Base-by-base conservation (phyloP, 2,888 invertebrate genomes). In the Coenonympha arcania region DNA sequence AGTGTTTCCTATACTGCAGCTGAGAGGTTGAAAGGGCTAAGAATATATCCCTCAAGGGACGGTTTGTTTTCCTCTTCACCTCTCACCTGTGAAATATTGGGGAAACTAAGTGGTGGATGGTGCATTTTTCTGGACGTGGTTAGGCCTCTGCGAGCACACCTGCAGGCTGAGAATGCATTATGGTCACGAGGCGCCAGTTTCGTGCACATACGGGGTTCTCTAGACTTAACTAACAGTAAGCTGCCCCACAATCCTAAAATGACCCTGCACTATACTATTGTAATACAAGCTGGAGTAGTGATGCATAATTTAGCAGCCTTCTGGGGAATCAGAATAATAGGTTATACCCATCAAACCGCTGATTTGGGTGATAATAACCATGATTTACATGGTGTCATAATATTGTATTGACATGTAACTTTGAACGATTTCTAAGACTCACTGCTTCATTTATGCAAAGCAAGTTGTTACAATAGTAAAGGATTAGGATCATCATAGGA, bases 151-250 rank as follows among this genome's bases (percentile, higher is more conserved):
- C 60, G 76, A 78, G 80, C 66, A 71, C 73, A 77, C 65, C 72
- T 64, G 57, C 53, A 64, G 65, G 63, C 69, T 73, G 85, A 81
- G 86, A 81, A 79, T 65, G 62, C 72, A 65, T 73, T 83, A 79
- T 83, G 82, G 59, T 69, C 72, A 71, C 66, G 74, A 79, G 67
- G 67, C 48, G 9, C 8, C 9, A 59, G 34, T 68, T 72, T 84
- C 71, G 71, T 76, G 70, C 65, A 63, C 80, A 79, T 84, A 79
- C 63, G 58, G 72, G 65, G 69, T 83, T 83, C 85, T 85, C 83
- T 78, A 76, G 79, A 81, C 81, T 78, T 79, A 77, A 70, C 69
- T 68, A 30, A 30, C 30, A 30, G 66, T 75, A 72, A 73, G 78
- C 79, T 76, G 67, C 69, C 65, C 73, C 67, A 53, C 55, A 68